These are phyloP conservation scores for Lamprotornis superbus DNA, from an alignment of 2,113 vertebrate genomes.

Conservation along the genomic window DNA sequence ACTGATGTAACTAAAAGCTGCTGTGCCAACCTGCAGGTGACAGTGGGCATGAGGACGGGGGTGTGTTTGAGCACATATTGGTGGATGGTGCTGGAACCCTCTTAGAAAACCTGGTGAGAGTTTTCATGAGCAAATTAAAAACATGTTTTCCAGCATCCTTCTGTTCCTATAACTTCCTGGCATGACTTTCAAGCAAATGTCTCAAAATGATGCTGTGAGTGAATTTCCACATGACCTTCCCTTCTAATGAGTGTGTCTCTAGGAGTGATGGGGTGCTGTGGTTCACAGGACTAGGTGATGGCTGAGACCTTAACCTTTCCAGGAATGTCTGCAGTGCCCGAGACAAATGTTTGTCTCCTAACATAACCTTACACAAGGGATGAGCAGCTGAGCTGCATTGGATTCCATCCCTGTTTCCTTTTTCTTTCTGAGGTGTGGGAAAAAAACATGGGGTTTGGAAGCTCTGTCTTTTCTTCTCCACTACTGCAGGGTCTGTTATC, in stretches of 20 bases:
- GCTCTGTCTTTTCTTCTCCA: neutral
- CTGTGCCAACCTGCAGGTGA: neutral
- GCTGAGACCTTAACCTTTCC: neutral
- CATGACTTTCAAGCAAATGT: neutral
- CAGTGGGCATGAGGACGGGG: neutral
- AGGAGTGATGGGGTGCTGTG: neutral
- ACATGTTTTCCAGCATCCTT: neutral
- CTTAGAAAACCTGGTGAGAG: neutral
- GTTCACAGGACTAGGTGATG: neutral
- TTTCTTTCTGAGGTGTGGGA: neutral
- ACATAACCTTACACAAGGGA: neutral
- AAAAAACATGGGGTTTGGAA: neutral
- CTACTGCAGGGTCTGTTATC: neutral
- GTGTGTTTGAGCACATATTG: neutral
- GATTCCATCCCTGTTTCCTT: neutral
- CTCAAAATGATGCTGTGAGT: neutral
- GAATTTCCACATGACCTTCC: neutral
- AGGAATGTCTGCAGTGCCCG: neutral
- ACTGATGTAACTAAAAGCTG: neutral
- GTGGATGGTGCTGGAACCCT: neutral
- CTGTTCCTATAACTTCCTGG: neutral
- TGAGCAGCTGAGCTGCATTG: neutral
- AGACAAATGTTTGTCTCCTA: neutral
- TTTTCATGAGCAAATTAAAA: constrained; percentile 32
- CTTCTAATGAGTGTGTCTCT: neutral